These are phyloP conservation scores for Cydia amplana DNA, from an alignment of 1,140 invertebrate genomes.

Conservation along the genomic window DNA sequence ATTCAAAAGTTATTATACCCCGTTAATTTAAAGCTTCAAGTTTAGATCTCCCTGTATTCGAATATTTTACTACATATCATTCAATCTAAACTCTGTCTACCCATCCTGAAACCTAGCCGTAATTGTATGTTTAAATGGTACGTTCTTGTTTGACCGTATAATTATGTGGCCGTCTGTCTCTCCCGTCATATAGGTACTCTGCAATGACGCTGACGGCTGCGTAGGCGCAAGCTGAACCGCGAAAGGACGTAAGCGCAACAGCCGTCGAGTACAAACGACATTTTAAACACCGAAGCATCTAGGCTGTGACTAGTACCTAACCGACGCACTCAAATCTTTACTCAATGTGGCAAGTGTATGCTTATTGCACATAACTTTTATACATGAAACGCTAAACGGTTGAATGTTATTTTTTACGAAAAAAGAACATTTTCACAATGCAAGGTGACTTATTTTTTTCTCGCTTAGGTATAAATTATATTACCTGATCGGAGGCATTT, in stretches of 20 bases:
- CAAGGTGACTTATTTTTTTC: slow-evolving; percentile 1
- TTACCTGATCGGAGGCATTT: background rate
- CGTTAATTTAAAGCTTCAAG: background rate
- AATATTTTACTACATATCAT: background rate
- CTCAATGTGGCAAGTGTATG: slow-evolving; percentile 6
- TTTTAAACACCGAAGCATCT: background rate
- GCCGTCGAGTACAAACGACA: background rate
- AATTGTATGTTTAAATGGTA: background rate
- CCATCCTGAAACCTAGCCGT: background rate
- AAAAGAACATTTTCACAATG: background rate
- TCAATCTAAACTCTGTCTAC: background rate
- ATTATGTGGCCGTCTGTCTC: background rate
- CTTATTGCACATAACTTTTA: background rate
- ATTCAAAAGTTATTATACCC: too few species aligned
- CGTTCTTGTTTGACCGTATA: slow-evolving; percentile 6
- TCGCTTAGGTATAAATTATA: background rate
- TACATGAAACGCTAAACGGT: background rate
- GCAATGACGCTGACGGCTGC: slow-evolving; percentile 4
- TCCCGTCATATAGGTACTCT: background rate
- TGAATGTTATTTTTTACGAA: background rate
- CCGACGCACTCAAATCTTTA: background rate
- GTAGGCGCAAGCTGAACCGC: background rate
- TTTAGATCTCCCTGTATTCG: background rate
- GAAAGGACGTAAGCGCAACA: background rate
- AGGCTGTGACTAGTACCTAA: background rate